phyloP scores from a whole-genome alignment of 2,113 vertebrate genomes.

The Pyrgilauda ruficollis region DNA sequence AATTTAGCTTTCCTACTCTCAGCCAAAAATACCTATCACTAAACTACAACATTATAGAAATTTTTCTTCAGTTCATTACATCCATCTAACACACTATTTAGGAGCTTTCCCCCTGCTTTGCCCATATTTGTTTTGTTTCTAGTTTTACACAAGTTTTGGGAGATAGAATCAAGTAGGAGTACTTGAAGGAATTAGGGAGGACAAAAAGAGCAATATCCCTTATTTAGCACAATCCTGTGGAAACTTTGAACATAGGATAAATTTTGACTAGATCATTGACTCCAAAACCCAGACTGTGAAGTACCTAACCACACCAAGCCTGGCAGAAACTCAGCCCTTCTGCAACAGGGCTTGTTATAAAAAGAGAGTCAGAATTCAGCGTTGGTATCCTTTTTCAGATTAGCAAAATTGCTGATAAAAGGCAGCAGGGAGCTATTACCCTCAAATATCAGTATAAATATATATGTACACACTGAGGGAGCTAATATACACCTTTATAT shows the following conservation, averaged over 20 bases:
- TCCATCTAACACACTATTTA: not conserved
- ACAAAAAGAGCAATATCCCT: not conserved
- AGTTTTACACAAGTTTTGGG: not conserved
- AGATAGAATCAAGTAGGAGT: not conserved
- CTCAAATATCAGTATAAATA: not conserved
- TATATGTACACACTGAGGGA: not conserved
- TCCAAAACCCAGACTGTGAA: not conserved
- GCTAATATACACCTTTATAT: not conserved
- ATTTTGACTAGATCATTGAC: not conserved
- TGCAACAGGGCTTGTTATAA: not conserved
- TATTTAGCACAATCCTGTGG: not conserved
- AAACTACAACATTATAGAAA: not conserved
- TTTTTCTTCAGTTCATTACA: not conserved
- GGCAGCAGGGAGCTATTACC: not conserved
- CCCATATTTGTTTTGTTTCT: not conserved
- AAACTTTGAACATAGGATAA: not conserved
- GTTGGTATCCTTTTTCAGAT: not conserved
- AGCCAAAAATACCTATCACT: fast-evolving
- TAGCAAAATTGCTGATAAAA: not conserved
- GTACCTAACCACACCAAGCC: not conserved
- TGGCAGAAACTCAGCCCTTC: not conserved
- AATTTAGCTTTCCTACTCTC: not conserved
- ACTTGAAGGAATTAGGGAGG: not conserved
- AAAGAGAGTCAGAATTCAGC: not conserved
- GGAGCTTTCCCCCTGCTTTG: not conserved